phyloP scores from a whole-genome alignment of 2,888 invertebrate genomes.

The Amphipyra berbera region DNA sequence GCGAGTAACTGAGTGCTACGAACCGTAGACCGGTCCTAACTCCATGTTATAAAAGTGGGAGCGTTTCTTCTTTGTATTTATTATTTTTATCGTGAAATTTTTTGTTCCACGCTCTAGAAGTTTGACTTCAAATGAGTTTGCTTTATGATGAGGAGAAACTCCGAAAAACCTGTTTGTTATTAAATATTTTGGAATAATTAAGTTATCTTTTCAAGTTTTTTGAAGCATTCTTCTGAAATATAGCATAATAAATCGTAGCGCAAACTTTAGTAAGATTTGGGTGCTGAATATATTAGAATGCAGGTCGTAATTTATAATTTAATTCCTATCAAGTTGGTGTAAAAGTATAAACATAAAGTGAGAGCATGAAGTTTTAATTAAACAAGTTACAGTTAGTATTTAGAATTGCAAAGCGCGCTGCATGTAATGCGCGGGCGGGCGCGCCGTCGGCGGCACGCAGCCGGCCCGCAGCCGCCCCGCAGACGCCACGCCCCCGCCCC shows the following conservation, averaged over 20 bases:
- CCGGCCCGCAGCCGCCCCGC: conserved; percentile 4
- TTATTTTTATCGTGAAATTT: conserved; percentile 51
- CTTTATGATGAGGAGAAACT: conserved; percentile 35
- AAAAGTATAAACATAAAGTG: conserved; percentile 52
- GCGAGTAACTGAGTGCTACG: conserved; percentile 60
- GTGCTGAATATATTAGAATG: conserved; percentile 46
- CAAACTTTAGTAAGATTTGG: conserved; percentile 26
- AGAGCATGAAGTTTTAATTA: conserved; percentile 64
- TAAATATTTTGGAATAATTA: conserved; percentile 48
- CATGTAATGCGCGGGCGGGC: conserved; percentile 12
- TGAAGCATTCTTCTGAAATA: conserved; percentile 27
- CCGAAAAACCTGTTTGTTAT: conserved; percentile 32
- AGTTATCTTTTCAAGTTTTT: conserved; percentile 27
- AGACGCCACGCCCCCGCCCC: neutral
- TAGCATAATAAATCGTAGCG: conserved; percentile 17
- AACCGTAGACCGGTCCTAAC: conserved; percentile 45
- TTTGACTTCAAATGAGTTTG: conserved; percentile 50
- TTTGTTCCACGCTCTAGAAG: conserved; percentile 45
- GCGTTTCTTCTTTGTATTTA: conserved; percentile 46
- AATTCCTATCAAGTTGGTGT: conserved; percentile 43
- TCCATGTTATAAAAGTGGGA: conserved; percentile 32
- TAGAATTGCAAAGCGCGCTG: conserved; percentile 62
- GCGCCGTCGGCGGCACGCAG: conserved; percentile 6
- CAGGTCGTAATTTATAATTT: conserved; percentile 52
- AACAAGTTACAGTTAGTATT: conserved; percentile 62